Conservation (phyloP, 2,113 vertebrate species). For the Grus americana region DNA sequence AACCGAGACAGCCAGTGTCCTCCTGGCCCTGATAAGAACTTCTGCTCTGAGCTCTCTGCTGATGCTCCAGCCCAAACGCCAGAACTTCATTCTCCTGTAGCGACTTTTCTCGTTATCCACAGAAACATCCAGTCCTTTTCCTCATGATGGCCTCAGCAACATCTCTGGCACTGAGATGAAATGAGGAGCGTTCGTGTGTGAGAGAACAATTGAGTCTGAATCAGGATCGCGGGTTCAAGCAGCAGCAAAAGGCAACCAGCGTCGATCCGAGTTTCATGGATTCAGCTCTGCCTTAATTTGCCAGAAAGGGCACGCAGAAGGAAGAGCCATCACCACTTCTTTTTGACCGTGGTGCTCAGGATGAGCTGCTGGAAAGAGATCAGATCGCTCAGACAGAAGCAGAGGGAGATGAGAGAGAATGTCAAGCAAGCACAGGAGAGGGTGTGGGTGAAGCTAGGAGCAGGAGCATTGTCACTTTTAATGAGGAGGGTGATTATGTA, state of each 20-base stretch:
- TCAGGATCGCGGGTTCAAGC: fast-evolving
- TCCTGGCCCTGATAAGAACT: not conserved
- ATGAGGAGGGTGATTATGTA: constrained; percentile 7
- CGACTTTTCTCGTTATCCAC: not conserved
- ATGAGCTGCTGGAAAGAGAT: not conserved
- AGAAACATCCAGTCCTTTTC: not conserved
- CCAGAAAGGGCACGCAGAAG: fast-evolving
- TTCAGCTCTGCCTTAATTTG: not conserved
- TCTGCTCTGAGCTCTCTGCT: not conserved
- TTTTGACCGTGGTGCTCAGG: not conserved
- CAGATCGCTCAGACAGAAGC: fast-evolving
- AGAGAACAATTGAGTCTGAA: not conserved
- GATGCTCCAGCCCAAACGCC: not conserved
- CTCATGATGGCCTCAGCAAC: not conserved
- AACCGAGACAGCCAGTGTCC: not conserved
- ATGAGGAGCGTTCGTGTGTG: fast-evolving
- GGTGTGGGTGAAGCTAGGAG: not conserved
- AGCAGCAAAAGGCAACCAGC: not conserved
- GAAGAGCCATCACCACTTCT: not conserved
- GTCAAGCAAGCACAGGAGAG: not conserved
- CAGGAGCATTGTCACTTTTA: not conserved
- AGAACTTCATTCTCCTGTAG: not conserved
- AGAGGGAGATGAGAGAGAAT: not conserved
- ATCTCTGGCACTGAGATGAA: not conserved
- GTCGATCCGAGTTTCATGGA: fast-evolving